Percentiles rank a stretch among this genome's conserved stretches.
Evolutionary conservation across 2,113 vertebrate genomes (phyloP).

Genomic region (Corythoichthys haematopterus): DNA sequence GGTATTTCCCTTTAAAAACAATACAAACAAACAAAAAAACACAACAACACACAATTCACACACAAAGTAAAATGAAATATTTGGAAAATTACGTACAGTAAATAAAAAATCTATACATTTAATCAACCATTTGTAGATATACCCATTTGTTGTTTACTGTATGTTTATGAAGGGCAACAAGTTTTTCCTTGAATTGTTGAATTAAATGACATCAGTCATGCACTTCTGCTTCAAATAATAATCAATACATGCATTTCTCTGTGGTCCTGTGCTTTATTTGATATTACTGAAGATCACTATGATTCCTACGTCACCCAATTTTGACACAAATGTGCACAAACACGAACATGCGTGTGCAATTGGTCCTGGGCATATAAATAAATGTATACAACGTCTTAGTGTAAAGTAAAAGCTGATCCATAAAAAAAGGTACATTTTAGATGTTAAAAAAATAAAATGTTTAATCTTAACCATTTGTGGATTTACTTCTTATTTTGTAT

Average conservation of each 20-base stretch:
- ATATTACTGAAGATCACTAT: not conserved
- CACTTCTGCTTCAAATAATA: not conserved
- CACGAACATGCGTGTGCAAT: not conserved
- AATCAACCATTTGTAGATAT: too few relatives aligned
- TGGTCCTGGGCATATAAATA: not conserved
- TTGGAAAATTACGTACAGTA: not conserved
- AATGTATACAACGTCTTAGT: too few relatives aligned
- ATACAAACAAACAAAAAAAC: not conserved
- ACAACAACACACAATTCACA: not conserved
- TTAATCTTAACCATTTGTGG: not conserved
- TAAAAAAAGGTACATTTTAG: not conserved
- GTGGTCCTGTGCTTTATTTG: not conserved
- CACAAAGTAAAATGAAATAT: slow-evolving; percentile 1
- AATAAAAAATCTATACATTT: not conserved
- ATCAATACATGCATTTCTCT: not conserved
- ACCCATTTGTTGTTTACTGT: too few relatives aligned
- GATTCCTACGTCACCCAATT: not conserved
- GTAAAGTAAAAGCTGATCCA: not conserved
- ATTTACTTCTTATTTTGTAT: not conserved
- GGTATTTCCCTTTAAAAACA: slow-evolving; percentile 22
- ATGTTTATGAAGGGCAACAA: not conserved
- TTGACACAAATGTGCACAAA: not conserved
- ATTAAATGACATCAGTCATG: not conserved
- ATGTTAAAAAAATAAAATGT: not conserved
- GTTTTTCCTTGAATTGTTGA: not conserved